These are phyloP conservation scores for Siderastrea siderea DNA, from an alignment of 92 coral and sea anemone species.

Conservation along the genomic window DNA sequence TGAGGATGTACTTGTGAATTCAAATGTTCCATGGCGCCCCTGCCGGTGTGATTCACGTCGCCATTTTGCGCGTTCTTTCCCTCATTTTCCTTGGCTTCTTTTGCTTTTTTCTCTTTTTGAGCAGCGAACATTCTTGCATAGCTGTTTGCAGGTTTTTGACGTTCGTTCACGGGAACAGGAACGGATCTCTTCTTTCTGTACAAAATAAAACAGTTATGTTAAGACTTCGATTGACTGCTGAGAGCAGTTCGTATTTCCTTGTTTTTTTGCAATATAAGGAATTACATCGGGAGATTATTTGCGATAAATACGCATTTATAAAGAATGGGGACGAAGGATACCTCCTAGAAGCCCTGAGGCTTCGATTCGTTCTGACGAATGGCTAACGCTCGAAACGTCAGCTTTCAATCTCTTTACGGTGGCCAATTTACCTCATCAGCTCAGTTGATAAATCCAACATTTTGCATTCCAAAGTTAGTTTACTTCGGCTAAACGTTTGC, in stretches of 20 bases:
- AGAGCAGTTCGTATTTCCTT: too few relatives aligned
- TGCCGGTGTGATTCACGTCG: not conserved
- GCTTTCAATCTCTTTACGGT: not conserved
- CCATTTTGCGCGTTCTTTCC: slow-evolving; percentile 5
- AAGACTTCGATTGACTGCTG: too few relatives aligned
- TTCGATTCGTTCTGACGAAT: not conserved
- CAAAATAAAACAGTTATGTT: not conserved
- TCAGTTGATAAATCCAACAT: not conserved
- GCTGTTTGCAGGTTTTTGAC: slow-evolving; percentile 69
- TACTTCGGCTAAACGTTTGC: too few relatives aligned
- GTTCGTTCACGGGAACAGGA: slow-evolving; percentile 42
- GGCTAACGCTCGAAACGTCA: not conserved
- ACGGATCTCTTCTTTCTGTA: slow-evolving; percentile 44
- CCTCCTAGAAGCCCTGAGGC: not conserved
- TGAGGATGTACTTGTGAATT: slow-evolving; percentile 8
- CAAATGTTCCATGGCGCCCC: slow-evolving; percentile 4
- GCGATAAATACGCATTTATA: too few relatives aligned
- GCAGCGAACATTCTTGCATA: slow-evolving; percentile 92
- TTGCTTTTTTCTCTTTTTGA: slow-evolving; percentile 82
- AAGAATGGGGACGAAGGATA: too few relatives aligned
- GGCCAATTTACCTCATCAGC: not conserved
- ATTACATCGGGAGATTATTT: too few relatives aligned
- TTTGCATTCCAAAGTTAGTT: too few relatives aligned
- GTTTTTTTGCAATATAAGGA: too few relatives aligned
- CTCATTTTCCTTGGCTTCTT: slow-evolving; percentile 64